phyloP scores from a whole-genome alignment of 2,113 vertebrate species.

The Mionectes macconnelli region DNA sequence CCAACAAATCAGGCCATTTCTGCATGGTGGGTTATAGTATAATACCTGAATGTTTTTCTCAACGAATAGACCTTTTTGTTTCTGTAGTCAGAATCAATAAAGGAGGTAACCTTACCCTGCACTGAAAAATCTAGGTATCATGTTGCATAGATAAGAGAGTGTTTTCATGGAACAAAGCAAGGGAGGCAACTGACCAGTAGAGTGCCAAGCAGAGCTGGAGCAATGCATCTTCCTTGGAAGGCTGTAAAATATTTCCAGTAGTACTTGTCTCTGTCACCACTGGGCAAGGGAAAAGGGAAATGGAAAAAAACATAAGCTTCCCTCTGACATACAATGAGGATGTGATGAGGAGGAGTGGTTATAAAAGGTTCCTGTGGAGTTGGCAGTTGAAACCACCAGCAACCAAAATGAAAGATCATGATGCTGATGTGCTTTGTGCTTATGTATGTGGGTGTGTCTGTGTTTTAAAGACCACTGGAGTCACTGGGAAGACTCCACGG shows the following conservation, averaged over 20 bases:
- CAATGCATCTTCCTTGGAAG: background rate
- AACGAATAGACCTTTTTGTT: constrained; percentile 10
- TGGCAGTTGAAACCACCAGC: background rate
- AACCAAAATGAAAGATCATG: background rate
- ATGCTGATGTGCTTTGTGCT: background rate
- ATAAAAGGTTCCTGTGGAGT: background rate
- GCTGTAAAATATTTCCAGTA: background rate
- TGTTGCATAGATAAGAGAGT: background rate
- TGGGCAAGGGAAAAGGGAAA: background rate
- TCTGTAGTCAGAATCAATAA: background rate
- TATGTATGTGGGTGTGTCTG: background rate
- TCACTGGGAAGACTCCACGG: background rate
- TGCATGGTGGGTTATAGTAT: background rate
- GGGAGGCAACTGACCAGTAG: background rate
- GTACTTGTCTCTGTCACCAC: background rate
- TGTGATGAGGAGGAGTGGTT: background rate
- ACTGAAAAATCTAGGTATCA: constrained; percentile 12
- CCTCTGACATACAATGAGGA: background rate
- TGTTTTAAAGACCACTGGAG: background rate
- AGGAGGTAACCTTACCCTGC: background rate
- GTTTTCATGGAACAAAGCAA: background rate
- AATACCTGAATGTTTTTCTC: background rate
- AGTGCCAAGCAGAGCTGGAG: background rate
- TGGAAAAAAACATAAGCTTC: background rate
- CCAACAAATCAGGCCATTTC: background rate